These are phyloP conservation scores for Melanotaenia trifasciata DNA, from an alignment of 2,797 vertebrate genomes.

Conservation along the genomic window DNA sequence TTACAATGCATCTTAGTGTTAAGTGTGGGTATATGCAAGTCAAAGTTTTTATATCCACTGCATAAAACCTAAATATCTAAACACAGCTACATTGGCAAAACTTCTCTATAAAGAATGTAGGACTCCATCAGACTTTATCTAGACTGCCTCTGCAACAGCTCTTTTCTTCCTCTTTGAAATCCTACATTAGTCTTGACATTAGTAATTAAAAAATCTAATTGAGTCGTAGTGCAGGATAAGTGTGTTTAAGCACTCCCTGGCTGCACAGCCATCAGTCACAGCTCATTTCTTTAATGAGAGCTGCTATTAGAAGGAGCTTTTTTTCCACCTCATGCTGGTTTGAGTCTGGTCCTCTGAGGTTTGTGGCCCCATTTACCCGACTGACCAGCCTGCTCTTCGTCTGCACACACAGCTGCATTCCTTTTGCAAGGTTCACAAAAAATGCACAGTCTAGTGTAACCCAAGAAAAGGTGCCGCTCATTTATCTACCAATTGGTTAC, in stretches of 20 bases:
- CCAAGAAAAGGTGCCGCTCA: background rate
- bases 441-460: background rate
- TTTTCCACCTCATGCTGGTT: constrained; percentile 72
- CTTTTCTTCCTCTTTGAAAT: constrained; percentile 26
- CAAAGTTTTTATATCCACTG: background rate
- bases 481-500: background rate
- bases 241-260: constrained; percentile 43
- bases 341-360: constrained; percentile 53
- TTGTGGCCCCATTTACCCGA: constrained; percentile 47
- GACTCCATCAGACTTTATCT: constrained; percentile 35
- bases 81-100: background rate
- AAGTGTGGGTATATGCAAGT: background rate
- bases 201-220: constrained; percentile 63
- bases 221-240: constrained; percentile 54
- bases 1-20: background rate
- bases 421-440: constrained; percentile 7
- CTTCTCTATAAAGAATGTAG: constrained; percentile 1
- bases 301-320: constrained; percentile 61
- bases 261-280: constrained; percentile 49
- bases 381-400: constrained; percentile 43
- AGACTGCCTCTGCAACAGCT: constrained; percentile 13
- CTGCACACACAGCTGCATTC: constrained; percentile 31
- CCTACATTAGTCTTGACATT: constrained; percentile 38
- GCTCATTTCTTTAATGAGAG: constrained; percentile 76
- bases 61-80: background rate